These are phyloP conservation scores for Pomacea canaliculata DNA, from an alignment of 2,888 invertebrate genomes.

Conservation along the genomic window DNA sequence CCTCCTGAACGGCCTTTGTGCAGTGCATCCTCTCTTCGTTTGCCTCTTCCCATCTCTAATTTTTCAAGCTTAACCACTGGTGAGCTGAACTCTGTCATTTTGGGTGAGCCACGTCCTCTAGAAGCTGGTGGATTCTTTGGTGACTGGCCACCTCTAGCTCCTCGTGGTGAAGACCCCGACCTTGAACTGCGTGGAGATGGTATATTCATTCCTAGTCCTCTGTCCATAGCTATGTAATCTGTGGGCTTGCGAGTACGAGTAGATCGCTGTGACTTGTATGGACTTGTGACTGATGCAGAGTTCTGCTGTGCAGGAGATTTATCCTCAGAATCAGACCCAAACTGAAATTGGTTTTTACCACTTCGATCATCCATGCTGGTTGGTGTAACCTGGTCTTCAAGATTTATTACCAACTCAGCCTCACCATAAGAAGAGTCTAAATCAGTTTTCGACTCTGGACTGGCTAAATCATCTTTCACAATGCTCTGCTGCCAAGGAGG, in stretches of 20 bases:
- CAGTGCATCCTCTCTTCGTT: slow-evolving; percentile 30
- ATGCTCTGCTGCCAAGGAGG: slow-evolving; percentile 18
- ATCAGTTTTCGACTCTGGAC: slow-evolving; percentile 33
- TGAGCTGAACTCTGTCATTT: slow-evolving; percentile 38
- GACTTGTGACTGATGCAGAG: slow-evolving; percentile 21
- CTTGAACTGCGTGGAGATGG: slow-evolving; percentile 38
- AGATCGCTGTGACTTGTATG: slow-evolving; percentile 36
- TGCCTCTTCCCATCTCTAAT: slow-evolving; percentile 36
- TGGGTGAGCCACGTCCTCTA: slow-evolving; percentile 33
- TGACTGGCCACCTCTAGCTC: slow-evolving; percentile 31
- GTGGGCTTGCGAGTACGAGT: slow-evolving; percentile 48
- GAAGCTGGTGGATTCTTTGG: slow-evolving; percentile 33
- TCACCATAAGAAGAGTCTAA: slow-evolving; percentile 36
- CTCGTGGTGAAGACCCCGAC: slow-evolving; percentile 40
- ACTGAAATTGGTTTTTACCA: slow-evolving; percentile 26
- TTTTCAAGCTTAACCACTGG: slow-evolving; percentile 56
- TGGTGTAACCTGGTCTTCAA: slow-evolving; percentile 35
- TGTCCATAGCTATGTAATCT: slow-evolving; percentile 50
- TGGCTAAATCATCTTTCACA: slow-evolving; percentile 27
- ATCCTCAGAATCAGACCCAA: slow-evolving; percentile 33
- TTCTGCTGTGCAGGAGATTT: slow-evolving; percentile 21
- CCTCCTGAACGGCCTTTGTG: slow-evolving; percentile 5
- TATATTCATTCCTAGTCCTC: slow-evolving; percentile 34
- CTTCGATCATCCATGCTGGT: slow-evolving; percentile 29
- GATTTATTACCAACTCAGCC: slow-evolving; percentile 34